Evolutionary conservation across 1,140 invertebrate species (phyloP), one percentile per base, ranked within the genome.

Genomic region (Drosophila gunungcola): DNA sequence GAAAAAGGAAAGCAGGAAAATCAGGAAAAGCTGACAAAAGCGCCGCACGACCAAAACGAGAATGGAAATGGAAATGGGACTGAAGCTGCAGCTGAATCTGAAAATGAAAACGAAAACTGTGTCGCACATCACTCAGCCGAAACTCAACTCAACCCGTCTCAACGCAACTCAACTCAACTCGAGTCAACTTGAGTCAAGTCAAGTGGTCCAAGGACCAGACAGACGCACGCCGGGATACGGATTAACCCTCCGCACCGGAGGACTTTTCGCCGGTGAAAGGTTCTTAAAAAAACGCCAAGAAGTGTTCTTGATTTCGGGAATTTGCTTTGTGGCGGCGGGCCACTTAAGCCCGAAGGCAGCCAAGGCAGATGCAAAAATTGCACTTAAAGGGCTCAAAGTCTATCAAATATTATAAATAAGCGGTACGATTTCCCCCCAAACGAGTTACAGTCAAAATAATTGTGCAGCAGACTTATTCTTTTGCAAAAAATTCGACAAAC

Each of bases 71-170:
- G 27, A 51, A 38, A 69, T 69, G 45, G 4, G 29, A 56, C 36
- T 36, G 48, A n/a, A 54, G 54, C 38, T 43, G 65, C 16, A 21
- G 16, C 16, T 21, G 16, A n/a, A 54, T 54, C 38, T 43, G 65
- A 13, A 51, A 55, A 65, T 75, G 61, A 67, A 64, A 67, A 67
- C 58, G 61, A 65, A 57, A 65, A 76, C 73, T 76, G 73, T 76
- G 73, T 75, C 73, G 73, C 73, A 57, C 54, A 76, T 76, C 73
- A 76, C 73, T 76, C 73, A 76, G 46, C 16, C 16, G 3, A 46
- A 39, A 41, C 63, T 3, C 42, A 67, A 58, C 72, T 65, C 73
- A 67, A 65, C 72, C 25, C 60, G 39, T 25, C 13, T 1, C 38
- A 6, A n/a, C 63, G 11, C 34, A 36, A 58, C 60, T 65, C 72